A percentile compares a stretch with the other conserved stretches of the same genome.
phyloP scores from a whole-genome alignment of 2,113 vertebrate species.

The Rhinolophus sinicus region DNA sequence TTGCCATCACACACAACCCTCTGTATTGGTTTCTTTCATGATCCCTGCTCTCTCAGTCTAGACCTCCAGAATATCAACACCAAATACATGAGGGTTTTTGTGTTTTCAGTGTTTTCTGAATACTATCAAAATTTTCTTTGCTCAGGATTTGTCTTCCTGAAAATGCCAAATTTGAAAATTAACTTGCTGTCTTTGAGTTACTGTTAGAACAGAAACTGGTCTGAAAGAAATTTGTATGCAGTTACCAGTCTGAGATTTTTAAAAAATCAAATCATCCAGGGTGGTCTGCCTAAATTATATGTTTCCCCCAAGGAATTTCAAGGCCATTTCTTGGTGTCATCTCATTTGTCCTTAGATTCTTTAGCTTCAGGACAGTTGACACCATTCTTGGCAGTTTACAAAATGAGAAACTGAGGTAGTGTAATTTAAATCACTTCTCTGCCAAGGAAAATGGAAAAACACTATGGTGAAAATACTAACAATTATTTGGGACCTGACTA shows the following conservation, averaged over 20 bases:
- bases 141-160: neutral
- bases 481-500: neutral
- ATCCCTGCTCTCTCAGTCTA: neutral
- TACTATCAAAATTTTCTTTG: slow-evolving; percentile 14
- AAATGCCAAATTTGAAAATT: slow-evolving; percentile 29
- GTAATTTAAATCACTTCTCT: neutral
- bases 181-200: neutral
- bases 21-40: too few relatives aligned
- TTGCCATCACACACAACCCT: neutral
- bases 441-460: neutral
- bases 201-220: neutral
- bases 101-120: neutral
- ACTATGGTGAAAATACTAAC: neutral
- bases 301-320: neutral
- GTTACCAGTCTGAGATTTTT: neutral
- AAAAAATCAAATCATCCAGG: neutral
- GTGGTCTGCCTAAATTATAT: neutral
- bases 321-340: neutral
- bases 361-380: neutral
- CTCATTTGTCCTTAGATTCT: neutral
- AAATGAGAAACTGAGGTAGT: neutral
- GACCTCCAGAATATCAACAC: neutral
- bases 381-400: neutral
- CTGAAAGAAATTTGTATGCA: neutral
- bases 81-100: neutral